These are phyloP conservation scores for Homarus americanus DNA, from an alignment of 1,140 invertebrate species.

Conservation along the genomic window DNA sequence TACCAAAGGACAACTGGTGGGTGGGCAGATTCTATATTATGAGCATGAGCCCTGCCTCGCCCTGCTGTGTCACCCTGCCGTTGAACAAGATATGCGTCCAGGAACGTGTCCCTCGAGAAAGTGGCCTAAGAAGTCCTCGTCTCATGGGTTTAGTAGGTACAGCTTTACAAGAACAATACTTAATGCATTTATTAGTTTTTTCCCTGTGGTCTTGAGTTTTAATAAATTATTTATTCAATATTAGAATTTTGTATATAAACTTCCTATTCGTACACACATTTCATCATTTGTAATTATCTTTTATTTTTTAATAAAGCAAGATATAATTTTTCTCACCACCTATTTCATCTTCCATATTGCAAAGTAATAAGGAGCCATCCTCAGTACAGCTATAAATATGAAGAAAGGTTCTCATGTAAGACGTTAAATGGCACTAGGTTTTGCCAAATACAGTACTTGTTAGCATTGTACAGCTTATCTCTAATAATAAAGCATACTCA, in stretches of 20 bases:
- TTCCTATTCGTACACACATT: constrained; percentile 10
- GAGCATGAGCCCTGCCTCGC: neutral
- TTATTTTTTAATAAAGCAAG: constrained; percentile 49
- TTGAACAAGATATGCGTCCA: constrained; percentile 30
- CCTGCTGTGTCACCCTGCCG: constrained; percentile 5
- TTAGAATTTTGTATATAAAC: constrained; percentile 36
- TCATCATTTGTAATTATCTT: neutral
- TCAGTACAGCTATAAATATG: neutral
- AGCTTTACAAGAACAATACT: constrained; percentile 38
- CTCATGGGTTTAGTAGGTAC: constrained; percentile 38
- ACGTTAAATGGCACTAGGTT: neutral
- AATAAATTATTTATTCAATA: constrained; percentile 58
- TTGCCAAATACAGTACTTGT: neutral
- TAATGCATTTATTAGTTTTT: constrained; percentile 29
- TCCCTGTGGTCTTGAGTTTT: constrained; percentile 37
- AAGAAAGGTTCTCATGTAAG: neutral
- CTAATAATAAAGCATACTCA: neutral
- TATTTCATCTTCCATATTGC: constrained; percentile 24
- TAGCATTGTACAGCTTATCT: neutral
- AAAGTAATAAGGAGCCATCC: neutral
- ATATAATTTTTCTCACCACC: constrained; percentile 27
- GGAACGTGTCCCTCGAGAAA: constrained; percentile 25
- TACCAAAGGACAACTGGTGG: neutral
- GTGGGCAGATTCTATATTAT: neutral
- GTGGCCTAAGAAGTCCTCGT: neutral